Conservation (phyloP, 2,888 invertebrate species). For the Pristionchus fissidentatus region DNA sequence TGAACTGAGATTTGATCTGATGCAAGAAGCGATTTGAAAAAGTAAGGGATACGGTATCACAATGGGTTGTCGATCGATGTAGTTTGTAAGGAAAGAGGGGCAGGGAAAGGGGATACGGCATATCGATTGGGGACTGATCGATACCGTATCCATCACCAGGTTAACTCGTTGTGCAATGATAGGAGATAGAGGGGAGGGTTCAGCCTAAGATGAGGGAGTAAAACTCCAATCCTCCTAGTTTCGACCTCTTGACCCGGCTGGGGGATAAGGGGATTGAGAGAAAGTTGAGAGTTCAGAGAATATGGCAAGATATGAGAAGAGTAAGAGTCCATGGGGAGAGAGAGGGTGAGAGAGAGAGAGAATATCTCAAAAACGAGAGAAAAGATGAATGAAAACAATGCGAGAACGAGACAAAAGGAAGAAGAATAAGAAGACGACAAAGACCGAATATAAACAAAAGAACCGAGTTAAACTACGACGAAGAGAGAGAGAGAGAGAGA, state of each 20-base stretch:
- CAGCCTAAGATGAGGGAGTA: not conserved
- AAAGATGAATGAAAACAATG: too few species aligned
- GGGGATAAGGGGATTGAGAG: not conserved
- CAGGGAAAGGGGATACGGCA: constrained; percentile 2
- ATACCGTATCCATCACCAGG: constrained; percentile 37
- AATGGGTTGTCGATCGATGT: constrained; percentile 38
- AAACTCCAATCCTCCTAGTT: not conserved
- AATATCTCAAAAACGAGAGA: too few species aligned
- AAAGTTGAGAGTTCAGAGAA: not conserved
- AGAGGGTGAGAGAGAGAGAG: too few species aligned
- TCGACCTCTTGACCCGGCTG: not conserved
- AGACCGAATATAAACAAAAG: too few species aligned
- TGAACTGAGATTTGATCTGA: constrained; percentile 40
- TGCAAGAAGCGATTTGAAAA: constrained; percentile 24
- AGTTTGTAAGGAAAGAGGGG: constrained; percentile 8
- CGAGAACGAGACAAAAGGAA: too few species aligned
- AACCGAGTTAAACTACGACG: too few species aligned
- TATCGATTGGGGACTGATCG: too few species aligned
- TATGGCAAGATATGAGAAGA: constrained; percentile 13
- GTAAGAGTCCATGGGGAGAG: not conserved
- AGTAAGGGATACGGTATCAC: constrained; percentile 5
- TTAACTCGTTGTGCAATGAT: too few species aligned
- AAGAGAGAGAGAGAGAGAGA: too few species aligned
- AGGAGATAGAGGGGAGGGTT: not conserved
- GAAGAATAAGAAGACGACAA: too few species aligned